Evolutionary conservation across 2,113 vertebrate species (phyloP), one percentile per base, ranked within the genome.

Genomic region (Corythornis cristatus): DNA sequence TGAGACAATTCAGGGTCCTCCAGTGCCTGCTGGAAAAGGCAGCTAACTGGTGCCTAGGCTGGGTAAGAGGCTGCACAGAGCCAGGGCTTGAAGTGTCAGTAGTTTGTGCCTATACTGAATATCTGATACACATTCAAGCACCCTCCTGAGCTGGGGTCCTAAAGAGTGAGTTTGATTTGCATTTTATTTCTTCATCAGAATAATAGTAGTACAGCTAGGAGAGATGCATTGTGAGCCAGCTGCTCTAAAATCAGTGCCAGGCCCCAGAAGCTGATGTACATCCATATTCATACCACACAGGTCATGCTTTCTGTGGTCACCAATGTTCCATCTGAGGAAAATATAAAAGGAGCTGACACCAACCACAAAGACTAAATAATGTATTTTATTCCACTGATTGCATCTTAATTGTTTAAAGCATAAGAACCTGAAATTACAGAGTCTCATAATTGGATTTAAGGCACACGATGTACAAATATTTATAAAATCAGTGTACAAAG

Each of bases 371-470:
- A 51, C 40, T 87, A 60, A 67, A 86, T 66, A 17, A 50, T 46
- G 18, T 61, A 61, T 77, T 96, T 96, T 93, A 86, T 93, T 96
- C 10, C 43, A 91, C 26, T 88, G 67, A 95, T 91, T 93, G 64
- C 51, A 72, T 40, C 87, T 87, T 91, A 89, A 73, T 90, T 83
- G 28, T 56, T 96, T 75, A 65, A 76, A 88, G n/a, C 66, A 54
- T 60, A 73, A 80, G 61, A 94, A 61, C 58, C 58, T 86, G 48
- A 53, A 85, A 71, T 78, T 64, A 75, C n/a, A 83, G 3, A 45
- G 73, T 84, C 54, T 75, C 82, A 86, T 94, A 94, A 96, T 81
- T 91, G n/a, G 68, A 92, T 90, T 91, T 96, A 92, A 93, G 96
- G 79, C 91, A 96, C 60, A 92, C 80, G 33, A 9, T 79, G 77